phyloP scores from a whole-genome alignment of 2,797 vertebrate species.

The Aldrovandia affinis region DNA sequence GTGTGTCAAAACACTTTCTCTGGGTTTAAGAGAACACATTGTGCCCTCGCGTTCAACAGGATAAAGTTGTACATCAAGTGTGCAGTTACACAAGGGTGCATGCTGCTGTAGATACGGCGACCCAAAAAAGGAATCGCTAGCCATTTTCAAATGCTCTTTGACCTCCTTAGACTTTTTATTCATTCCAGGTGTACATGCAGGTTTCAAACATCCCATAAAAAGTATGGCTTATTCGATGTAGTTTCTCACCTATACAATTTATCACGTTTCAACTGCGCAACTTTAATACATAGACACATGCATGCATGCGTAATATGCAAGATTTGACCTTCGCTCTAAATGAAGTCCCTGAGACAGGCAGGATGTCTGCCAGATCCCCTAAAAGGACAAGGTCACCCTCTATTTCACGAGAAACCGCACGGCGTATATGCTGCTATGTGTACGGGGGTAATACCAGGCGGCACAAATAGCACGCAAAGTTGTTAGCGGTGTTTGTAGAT shows the following conservation, averaged over 20 bases:
- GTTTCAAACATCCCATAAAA: too few relatives aligned
- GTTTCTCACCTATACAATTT: background rate
- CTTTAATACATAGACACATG: background rate
- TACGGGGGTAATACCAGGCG: background rate
- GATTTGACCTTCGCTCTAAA: slow-evolving; percentile 4
- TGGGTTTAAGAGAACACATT: background rate
- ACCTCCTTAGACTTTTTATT: background rate
- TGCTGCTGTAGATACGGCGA: too few relatives aligned
- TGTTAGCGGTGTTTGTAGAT: background rate
- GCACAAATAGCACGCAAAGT: background rate
- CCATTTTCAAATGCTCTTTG: background rate
- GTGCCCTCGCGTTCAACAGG: background rate
- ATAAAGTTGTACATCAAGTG: background rate
- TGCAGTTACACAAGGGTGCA: background rate
- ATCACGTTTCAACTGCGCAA: background rate
- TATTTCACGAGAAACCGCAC: background rate
- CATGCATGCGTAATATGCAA: too few relatives aligned
- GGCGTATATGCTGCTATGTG: background rate
- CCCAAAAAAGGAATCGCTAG: background rate
- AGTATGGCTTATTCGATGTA: background rate
- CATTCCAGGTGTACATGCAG: too few relatives aligned
- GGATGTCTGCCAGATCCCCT: slow-evolving; percentile 9
- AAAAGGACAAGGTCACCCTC: background rate
- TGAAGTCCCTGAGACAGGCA: background rate
- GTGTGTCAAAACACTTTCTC: background rate